These are phyloP conservation scores for Sclerodermus sp. DNA, from an alignment of 2,888 invertebrate species.

Conservation along the genomic window DNA sequence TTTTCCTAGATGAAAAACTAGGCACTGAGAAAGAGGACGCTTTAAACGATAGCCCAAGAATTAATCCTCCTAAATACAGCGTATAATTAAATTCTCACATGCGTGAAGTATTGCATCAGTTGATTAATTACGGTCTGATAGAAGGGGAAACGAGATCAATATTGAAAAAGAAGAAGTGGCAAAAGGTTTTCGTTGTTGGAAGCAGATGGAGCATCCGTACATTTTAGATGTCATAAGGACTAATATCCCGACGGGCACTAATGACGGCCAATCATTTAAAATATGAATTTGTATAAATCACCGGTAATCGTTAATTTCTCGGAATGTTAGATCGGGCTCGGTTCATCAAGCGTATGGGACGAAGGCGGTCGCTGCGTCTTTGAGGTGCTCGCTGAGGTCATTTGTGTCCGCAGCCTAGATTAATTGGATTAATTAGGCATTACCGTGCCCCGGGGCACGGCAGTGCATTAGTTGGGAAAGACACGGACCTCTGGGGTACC, in stretches of 20 bases:
- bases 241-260: constrained; percentile 47
- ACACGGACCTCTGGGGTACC: constrained; percentile 16
- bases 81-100: too few relatives aligned
- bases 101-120: too few relatives aligned
- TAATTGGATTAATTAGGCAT: constrained; percentile 59
- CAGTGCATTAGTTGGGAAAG: constrained; percentile 49
- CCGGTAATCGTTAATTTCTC: constrained; percentile 58
- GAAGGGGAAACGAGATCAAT: too few relatives aligned
- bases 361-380: constrained; percentile 28
- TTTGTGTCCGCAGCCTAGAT: constrained; percentile 55
- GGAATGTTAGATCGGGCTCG: constrained; percentile 55
- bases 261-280: constrained; percentile 57
- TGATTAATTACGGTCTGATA: too few relatives aligned
- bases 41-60: too few relatives aligned
- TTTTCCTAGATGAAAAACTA: too few relatives aligned
- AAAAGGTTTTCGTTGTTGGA: too few relatives aligned
- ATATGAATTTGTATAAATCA: constrained; percentile 57
- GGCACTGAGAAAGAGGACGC: too few relatives aligned
- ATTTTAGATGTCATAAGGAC: constrained; percentile 43
- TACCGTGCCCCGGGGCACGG: constrained; percentile 51
- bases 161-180: too few relatives aligned
- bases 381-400: constrained; percentile 48
- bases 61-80: too few relatives aligned
- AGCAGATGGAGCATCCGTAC: constrained; percentile 6
- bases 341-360: constrained; percentile 44